Percentiles rank a stretch among this genome's conserved stretches.
phyloP scores from a whole-genome alignment of 2,888 invertebrate species.

The Rhagophthalmus giganteus region DNA sequence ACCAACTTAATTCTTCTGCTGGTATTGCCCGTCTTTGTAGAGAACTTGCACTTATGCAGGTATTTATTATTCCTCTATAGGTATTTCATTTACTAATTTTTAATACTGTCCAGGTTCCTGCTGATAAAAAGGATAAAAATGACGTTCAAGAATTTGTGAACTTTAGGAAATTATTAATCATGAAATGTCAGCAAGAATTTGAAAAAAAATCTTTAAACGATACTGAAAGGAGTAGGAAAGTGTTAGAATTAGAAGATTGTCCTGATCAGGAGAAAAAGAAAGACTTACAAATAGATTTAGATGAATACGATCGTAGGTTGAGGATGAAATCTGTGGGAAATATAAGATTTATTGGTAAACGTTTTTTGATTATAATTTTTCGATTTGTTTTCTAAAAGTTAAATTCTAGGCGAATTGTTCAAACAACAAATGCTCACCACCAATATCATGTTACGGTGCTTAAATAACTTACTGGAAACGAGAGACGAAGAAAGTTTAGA shows the following conservation, averaged over 20 bases:
- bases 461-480: slow-evolving; percentile 73
- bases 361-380: too few relatives aligned
- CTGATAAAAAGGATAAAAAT: slow-evolving; percentile 17
- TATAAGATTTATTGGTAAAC: slow-evolving; percentile 70
- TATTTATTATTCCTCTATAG: slow-evolving; percentile 43
- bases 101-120: slow-evolving; percentile 9
- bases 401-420: slow-evolving; percentile 86
- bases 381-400: too few relatives aligned
- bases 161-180: slow-evolving; percentile 79
- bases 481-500: slow-evolving; percentile 89
- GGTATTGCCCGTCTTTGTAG: slow-evolving; percentile 89
- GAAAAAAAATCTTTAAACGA: slow-evolving; percentile 80
- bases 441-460: slow-evolving; percentile 86
- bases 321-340: slow-evolving; percentile 87
- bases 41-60: slow-evolving; percentile 68
- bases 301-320: slow-evolving; percentile 76
- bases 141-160: slow-evolving; percentile 55
- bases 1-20: slow-evolving; percentile 91
- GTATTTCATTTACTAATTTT: background rate
- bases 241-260: slow-evolving; percentile 62
- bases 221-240: slow-evolving; percentile 55
- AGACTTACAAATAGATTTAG: slow-evolving; percentile 67
- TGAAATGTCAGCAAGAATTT: slow-evolving; percentile 88
- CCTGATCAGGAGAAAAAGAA: slow-evolving; percentile 70
- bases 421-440: slow-evolving; percentile 87